These are phyloP conservation scores for Eupristina koningsbergeri DNA, from an alignment of 1,140 invertebrate genomes.

Conservation along the genomic window DNA sequence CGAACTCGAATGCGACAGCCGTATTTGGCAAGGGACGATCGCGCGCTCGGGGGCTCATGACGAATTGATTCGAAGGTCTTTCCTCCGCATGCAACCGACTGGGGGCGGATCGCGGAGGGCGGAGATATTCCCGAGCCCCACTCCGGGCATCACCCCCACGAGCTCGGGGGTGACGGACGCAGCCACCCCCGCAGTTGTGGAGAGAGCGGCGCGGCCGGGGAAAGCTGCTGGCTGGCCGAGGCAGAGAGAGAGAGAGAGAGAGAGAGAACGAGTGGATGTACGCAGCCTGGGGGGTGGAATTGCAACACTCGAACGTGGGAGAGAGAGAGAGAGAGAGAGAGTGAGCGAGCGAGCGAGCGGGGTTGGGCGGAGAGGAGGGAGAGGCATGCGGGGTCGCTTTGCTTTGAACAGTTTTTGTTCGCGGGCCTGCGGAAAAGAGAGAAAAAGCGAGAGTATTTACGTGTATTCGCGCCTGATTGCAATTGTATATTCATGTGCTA, in stretches of 20 bases:
- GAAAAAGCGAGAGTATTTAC: neutral
- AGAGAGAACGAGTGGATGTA: slow-evolving; percentile 39
- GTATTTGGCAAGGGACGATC: slow-evolving; percentile 55
- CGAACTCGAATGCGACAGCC: slow-evolving; percentile 58
- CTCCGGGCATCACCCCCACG: neutral
- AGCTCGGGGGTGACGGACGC: slow-evolving; percentile 5
- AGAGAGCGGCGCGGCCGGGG: slow-evolving; percentile 13
- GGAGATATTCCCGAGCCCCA: slow-evolving; percentile 55
- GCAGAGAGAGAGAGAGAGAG: slow-evolving; percentile 67
- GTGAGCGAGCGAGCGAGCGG: too few relatives aligned
- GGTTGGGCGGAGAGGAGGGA: too few relatives aligned
- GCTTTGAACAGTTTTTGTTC: slow-evolving; percentile 55
- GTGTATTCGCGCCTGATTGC: slow-evolving; percentile 34
- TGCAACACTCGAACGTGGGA: slow-evolving; percentile 58
- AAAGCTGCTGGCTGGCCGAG: slow-evolving; percentile 46
- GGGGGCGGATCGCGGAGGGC: slow-evolving; percentile 59
- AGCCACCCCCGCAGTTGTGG: slow-evolving; percentile 49
- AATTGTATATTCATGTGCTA: slow-evolving; percentile 21
- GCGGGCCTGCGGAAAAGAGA: neutral
- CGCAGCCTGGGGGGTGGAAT: slow-evolving; percentile 52
- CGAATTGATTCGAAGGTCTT: slow-evolving; percentile 69
- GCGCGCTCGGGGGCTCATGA: slow-evolving; percentile 59
- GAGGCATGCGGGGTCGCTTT: slow-evolving; percentile 55
- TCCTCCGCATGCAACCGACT: slow-evolving; percentile 29
- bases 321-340: too few relatives aligned